Percentiles rank a stretch among this genome's conserved stretches.
Conservation (phyloP, 2,888 invertebrate species). For the Caenorhabditis japonica region DNA sequence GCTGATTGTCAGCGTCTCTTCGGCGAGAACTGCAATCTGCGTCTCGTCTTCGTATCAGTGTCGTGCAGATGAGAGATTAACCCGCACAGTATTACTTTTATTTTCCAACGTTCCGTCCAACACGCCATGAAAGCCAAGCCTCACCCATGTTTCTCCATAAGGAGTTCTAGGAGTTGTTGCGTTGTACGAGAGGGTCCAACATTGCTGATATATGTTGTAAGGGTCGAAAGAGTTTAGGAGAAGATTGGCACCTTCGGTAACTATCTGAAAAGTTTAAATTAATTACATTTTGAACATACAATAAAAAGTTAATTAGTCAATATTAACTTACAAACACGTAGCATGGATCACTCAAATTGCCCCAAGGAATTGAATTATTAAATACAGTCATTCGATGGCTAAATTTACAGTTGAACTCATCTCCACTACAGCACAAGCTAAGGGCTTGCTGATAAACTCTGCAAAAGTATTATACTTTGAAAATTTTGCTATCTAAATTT, state of each 20-base stretch:
- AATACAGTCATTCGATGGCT: constrained; percentile 44
- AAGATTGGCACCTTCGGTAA: constrained; percentile 30
- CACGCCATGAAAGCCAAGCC: too few species aligned
- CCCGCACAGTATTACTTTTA: too few species aligned
- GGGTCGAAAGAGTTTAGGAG: constrained; percentile 50
- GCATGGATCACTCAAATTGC: constrained; percentile 51
- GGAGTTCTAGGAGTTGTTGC: constrained; percentile 30
- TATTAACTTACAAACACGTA: constrained; percentile 40
- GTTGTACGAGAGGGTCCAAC: constrained; percentile 40
- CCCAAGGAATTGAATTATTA: constrained; percentile 55
- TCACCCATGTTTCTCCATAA: constrained; percentile 59
- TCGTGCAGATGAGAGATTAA: too few species aligned
- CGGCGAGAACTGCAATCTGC: too few species aligned
- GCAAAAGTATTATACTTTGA: not conserved
- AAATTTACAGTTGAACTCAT: constrained; percentile 56
- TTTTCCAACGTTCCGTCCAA: too few species aligned
- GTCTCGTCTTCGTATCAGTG: too few species aligned
- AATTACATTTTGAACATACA: too few species aligned
- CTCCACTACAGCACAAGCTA: constrained; percentile 49
- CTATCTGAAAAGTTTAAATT: constrained; percentile 17
- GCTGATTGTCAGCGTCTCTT: too few species aligned
- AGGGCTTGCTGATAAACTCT: constrained; percentile 45
- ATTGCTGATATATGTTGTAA: constrained; percentile 64
- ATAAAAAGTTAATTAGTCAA: not conserved
- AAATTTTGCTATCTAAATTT: not conserved